A percentile compares a stretch with the other conserved stretches of the same genome.
Evolutionary conservation across 2,113 vertebrate genomes (phyloP).

Genomic region (Bathybates hornii): DNA sequence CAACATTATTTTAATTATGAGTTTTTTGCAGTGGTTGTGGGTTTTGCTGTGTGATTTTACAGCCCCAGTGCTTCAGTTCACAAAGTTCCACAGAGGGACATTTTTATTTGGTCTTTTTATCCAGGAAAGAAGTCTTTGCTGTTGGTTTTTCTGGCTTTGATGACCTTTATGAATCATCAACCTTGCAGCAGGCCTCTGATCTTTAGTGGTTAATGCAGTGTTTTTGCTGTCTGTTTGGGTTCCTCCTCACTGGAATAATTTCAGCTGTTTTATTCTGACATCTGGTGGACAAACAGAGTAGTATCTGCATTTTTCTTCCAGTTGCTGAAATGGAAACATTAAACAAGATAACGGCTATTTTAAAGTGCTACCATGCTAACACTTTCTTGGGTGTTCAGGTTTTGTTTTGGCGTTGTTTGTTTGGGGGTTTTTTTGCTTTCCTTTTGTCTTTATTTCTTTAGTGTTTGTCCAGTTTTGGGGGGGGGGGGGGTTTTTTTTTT

Average conservation of each 20-base stretch:
- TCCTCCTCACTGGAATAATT: neutral
- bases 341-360: neutral
- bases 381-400: neutral
- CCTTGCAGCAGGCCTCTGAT: neutral
- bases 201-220: neutral
- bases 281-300: neutral
- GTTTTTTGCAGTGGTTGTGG: neutral
- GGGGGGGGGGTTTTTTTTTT: no score
- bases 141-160: neutral
- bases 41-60: neutral
- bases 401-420: neutral
- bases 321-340: neutral
- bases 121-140: neutral
- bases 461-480: neutral
- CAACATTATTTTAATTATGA: neutral
- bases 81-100: neutral
- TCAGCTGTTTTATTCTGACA: slow-evolving; percentile 15
- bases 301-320: neutral
- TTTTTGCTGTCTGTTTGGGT: neutral
- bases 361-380: neutral
- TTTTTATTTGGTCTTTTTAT: neutral
- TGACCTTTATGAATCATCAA: neutral
- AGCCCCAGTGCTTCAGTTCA: neutral
- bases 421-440: neutral
- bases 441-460: neutral